These are phyloP conservation scores for Leptopilina clavipes DNA, from an alignment of 1,140 invertebrate species.

Conservation along the genomic window DNA sequence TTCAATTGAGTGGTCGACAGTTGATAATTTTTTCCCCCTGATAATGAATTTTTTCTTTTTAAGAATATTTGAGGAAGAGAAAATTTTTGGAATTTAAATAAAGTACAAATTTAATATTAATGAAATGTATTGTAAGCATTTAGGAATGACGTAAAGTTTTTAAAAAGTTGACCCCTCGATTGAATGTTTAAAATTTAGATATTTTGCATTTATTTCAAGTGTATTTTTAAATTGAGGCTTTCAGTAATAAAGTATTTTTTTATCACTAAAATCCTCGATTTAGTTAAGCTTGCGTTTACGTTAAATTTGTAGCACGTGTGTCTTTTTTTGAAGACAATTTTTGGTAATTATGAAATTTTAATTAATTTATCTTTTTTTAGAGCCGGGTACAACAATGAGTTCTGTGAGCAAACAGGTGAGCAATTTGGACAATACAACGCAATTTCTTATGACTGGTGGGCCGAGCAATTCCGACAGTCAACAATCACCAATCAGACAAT, in stretches of 20 bases:
- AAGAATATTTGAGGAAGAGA: too few species aligned
- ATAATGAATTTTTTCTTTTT: too few species aligned
- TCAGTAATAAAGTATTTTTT: neutral
- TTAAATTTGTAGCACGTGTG: constrained; percentile 30
- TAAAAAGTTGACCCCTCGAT: too few species aligned
- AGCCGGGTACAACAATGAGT: constrained; percentile 54
- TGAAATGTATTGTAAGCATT: too few species aligned
- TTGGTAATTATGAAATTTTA: neutral
- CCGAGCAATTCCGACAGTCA: constrained; percentile 51
- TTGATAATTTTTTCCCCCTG: too few species aligned
- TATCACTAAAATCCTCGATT: neutral
- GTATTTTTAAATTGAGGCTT: too few species aligned
- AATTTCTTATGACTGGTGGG: constrained; percentile 59
- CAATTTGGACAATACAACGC: constrained; percentile 58
- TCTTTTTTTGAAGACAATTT: constrained; percentile 35
- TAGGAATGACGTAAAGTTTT: too few species aligned
- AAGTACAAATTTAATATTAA: too few species aligned
- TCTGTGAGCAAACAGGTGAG: constrained; percentile 57
- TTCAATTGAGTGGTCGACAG: too few species aligned
- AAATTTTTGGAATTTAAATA: too few species aligned
- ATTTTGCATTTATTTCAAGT: too few species aligned
- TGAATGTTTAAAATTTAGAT: too few species aligned
- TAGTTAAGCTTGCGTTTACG: neutral
- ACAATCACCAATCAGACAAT: constrained; percentile 58
- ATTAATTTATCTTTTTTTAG: constrained; percentile 47